Conservation (phyloP, 1,140 invertebrate species). For the Pseudomyrmex concolor region DNA sequence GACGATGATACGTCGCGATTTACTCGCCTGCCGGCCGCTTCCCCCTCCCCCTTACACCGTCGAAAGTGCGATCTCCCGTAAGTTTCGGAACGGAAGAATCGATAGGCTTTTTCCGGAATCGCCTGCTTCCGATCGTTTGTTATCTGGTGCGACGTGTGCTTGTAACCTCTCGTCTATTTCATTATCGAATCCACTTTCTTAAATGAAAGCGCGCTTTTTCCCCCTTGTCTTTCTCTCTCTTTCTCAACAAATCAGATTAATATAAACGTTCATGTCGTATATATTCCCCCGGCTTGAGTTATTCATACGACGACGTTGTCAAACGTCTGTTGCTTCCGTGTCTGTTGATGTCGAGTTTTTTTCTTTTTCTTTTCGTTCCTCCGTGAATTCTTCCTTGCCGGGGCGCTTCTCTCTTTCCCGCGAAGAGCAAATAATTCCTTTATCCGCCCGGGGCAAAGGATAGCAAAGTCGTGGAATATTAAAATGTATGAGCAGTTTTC, state of each 20-base stretch:
- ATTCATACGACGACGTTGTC: conserved; percentile 50
- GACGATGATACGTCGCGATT: conserved; percentile 74
- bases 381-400: conserved; percentile 11
- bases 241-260: conserved; percentile 28
- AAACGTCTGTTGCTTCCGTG: conserved; percentile 37
- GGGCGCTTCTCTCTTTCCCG: conserved; percentile 2
- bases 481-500: conserved; percentile 62
- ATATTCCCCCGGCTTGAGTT: neutral
- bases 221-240: no score
- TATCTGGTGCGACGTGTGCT: neutral
- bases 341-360: conserved; percentile 10
- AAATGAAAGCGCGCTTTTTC: neutral
- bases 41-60: neutral
- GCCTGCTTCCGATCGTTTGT: conserved; percentile 11
- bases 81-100: conserved; percentile 49
- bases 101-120: conserved; percentile 56
- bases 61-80: conserved; percentile 19
- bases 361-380: conserved; percentile 28
- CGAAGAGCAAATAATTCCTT: conserved; percentile 55
- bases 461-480: conserved; percentile 56
- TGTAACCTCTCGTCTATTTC: conserved; percentile 1
- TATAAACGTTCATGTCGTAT: conserved; percentile 11
- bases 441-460: conserved; percentile 44
- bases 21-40: conserved; percentile 52
- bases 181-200: conserved; percentile 28